Evolutionary conservation across 2,888 invertebrate species (phyloP).

Genomic region (Cataglyphis rosenhaueri): DNA sequence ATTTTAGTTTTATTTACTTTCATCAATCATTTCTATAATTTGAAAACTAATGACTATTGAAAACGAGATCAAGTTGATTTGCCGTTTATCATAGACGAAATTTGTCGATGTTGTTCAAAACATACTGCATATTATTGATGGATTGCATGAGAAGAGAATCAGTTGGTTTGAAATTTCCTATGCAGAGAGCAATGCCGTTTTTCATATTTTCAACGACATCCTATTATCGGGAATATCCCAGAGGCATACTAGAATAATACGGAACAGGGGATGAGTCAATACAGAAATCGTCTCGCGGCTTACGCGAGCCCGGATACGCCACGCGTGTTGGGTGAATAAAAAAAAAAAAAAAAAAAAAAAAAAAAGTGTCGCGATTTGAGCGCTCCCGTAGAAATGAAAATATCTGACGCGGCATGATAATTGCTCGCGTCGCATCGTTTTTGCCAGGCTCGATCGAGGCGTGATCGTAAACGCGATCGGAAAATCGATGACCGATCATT

Average conservation of each 20-base stretch:
- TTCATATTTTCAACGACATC: constrained; percentile 40
- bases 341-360: constrained; percentile 19
- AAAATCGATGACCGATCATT: constrained; percentile 52
- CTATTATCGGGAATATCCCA: constrained; percentile 37
- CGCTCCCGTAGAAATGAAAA: constrained; percentile 49
- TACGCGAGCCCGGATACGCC: constrained; percentile 23
- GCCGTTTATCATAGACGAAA: neutral
- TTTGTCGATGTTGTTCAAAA: constrained; percentile 10
- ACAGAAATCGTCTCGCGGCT: constrained; percentile 27
- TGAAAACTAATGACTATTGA: neutral
- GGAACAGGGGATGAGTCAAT: constrained; percentile 17
- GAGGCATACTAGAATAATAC: constrained; percentile 43
- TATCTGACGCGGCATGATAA: constrained; percentile 39
- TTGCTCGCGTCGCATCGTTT: constrained; percentile 43
- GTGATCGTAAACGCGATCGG: constrained; percentile 46
- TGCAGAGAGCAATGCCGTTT: constrained; percentile 17
- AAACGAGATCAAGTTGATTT: neutral
- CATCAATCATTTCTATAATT: neutral
- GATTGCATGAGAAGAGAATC: constrained; percentile 9
- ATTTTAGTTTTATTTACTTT: neutral
- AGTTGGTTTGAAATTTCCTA: constrained; percentile 23
- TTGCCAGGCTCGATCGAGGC: constrained; percentile 33
- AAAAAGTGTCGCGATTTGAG: constrained; percentile 46
- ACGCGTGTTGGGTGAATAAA: constrained; percentile 37
- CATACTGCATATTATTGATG: constrained; percentile 1